A percentile compares a stretch with the other conserved stretches of the same genome.
Evolutionary conservation across 2,113 vertebrate genomes (phyloP).

Genomic region (Cyprinodon brontotheroides): DNA sequence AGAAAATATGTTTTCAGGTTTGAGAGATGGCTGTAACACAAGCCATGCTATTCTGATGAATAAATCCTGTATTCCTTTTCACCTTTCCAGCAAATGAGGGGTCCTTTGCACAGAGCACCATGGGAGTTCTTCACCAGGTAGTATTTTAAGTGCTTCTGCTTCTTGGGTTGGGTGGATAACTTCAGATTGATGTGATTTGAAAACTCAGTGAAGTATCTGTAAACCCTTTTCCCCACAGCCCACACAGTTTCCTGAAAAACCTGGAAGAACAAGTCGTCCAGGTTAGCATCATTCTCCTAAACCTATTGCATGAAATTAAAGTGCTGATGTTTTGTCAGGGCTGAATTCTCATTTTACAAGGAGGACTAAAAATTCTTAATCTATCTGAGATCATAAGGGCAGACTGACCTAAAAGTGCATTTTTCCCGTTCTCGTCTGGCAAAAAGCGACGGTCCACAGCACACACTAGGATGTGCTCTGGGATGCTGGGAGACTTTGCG

Average conservation of each 20-base stretch:
- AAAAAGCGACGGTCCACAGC: slow-evolving; percentile 96
- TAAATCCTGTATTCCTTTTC: slow-evolving; percentile 26
- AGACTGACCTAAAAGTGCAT: slow-evolving; percentile 99
- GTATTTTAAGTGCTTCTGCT: slow-evolving; percentile 99
- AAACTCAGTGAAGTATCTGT: slow-evolving; percentile 98
- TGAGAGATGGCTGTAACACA: neutral
- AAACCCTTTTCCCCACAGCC: slow-evolving; percentile 99
- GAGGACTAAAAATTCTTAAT: neutral
- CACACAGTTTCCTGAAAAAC: slow-evolving; percentile 98
- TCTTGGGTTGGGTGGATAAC: slow-evolving; percentile 98
- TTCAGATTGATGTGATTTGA: slow-evolving; percentile 99
- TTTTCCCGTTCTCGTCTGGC: slow-evolving; percentile 98
- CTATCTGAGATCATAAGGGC: slow-evolving; percentile 1
- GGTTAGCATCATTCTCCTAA: neutral
- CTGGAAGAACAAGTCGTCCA: slow-evolving; percentile 67
- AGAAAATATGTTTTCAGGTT: neutral
- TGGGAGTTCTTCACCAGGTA: slow-evolving; percentile 96
- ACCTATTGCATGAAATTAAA: neutral
- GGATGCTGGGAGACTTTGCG: slow-evolving; percentile 93
- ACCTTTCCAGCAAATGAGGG: slow-evolving; percentile 99
- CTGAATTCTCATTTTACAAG: neutral
- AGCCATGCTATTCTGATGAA: neutral
- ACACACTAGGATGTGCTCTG: slow-evolving; percentile 96
- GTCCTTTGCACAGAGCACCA: slow-evolving; percentile 94
- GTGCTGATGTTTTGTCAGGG: too few species aligned